Percentiles rank a stretch among this genome's conserved stretches.
Conservation (phyloP, 2,113 vertebrate genomes). For the Deroptyus accipitrinus region DNA sequence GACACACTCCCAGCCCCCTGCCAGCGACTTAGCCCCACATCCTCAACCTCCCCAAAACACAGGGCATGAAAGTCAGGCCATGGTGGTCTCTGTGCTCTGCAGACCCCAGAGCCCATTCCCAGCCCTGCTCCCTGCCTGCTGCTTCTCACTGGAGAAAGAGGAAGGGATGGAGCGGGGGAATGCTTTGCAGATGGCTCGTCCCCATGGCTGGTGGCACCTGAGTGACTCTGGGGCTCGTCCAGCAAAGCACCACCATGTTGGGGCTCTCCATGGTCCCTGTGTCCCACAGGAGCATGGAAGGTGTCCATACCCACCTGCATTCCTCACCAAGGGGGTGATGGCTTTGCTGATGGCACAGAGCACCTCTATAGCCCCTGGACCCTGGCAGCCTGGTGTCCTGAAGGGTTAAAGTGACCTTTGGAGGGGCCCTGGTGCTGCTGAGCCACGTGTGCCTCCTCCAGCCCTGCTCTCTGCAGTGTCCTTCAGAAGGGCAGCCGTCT, state of each 20-base stretch:
- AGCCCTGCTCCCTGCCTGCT: not conserved
- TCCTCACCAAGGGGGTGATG: fast-evolving
- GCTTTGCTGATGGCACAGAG: not conserved
- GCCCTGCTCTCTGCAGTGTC: constrained; percentile 68
- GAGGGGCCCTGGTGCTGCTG: not conserved
- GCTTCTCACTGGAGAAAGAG: not conserved
- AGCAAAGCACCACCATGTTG: fast-evolving
- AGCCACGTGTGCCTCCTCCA: not conserved
- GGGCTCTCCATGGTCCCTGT: fast-evolving
- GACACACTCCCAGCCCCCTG: not conserved
- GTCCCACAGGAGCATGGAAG: fast-evolving
- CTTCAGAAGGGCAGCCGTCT: constrained; percentile 69
- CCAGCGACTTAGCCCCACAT: not conserved
- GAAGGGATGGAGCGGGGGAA: not conserved
- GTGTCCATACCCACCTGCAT: not conserved
- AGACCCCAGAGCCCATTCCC: not conserved
- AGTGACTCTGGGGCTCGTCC: not conserved
- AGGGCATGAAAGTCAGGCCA: not conserved
- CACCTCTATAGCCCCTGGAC: fast-evolving
- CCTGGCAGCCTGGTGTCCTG: not conserved
- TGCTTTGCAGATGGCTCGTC: not conserved
- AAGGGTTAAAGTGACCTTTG: not conserved
- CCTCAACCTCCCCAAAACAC: not conserved
- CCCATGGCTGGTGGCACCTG: not conserved
- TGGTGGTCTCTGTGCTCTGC: not conserved